These are phyloP conservation scores for Lycia hirtaria DNA, from an alignment of 2,888 invertebrate species.

Conservation along the genomic window DNA sequence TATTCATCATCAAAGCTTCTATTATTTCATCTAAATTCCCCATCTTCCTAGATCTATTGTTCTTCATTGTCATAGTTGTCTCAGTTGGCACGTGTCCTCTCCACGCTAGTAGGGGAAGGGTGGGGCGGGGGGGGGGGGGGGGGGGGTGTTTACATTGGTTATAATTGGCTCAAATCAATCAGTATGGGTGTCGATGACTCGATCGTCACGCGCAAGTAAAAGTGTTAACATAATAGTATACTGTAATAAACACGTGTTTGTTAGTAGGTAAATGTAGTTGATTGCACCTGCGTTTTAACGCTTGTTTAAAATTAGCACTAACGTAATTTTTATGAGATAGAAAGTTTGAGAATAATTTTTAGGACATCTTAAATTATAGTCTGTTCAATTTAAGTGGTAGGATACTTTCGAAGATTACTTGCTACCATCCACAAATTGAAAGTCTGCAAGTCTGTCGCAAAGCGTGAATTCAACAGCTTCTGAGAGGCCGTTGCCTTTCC, in stretches of 20 bases:
- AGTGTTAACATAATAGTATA: conserved; percentile 1
- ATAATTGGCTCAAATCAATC: conserved; percentile 28
- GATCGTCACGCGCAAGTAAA: conserved; percentile 7
- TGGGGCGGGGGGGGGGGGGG: background rate
- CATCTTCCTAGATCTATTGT: conserved; percentile 2
- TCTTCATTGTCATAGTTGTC: background rate
- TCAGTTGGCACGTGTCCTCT: conserved; percentile 19
- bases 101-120: conserved; percentile 1
- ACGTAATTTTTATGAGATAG: too few relatives aligned
- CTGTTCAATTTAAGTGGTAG: too few relatives aligned
- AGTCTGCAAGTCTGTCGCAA: too few relatives aligned
- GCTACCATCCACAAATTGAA: too few relatives aligned
- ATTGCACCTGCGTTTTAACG: too few relatives aligned
- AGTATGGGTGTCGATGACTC: conserved; percentile 24
- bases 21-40: background rate
- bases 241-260: conserved; percentile 14
- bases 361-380: too few relatives aligned
- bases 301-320: too few relatives aligned
- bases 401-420: too few relatives aligned
- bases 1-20: background rate
- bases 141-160: conserved; percentile 17
- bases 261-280: background rate
- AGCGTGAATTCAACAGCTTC: too few relatives aligned
- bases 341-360: too few relatives aligned
- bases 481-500: too few relatives aligned